Conservation (phyloP, 2,797 vertebrate genomes). For the Macropus fuliginosus region DNA sequence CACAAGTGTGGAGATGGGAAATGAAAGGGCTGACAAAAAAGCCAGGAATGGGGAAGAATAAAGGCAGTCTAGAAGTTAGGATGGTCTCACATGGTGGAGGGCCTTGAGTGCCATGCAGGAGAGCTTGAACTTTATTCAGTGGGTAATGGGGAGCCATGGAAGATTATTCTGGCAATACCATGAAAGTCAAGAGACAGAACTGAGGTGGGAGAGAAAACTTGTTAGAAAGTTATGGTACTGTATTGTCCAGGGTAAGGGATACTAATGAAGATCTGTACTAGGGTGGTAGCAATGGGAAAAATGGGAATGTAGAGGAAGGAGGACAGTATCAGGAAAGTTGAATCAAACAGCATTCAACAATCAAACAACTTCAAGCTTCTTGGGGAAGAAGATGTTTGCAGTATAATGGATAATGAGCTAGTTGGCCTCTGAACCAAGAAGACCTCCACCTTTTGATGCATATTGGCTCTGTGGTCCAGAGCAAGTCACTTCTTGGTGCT, state of each 20-base stretch:
- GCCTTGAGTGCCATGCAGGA: background rate
- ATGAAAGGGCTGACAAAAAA: background rate
- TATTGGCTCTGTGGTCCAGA: background rate
- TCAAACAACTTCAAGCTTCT: background rate
- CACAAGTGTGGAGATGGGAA: slow-evolving; percentile 1
- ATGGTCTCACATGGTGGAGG: background rate
- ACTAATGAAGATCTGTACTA: background rate
- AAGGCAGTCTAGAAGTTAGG: background rate
- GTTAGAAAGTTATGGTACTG: background rate
- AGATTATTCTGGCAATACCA: background rate
- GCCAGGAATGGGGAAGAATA: background rate
- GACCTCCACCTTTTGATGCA: background rate
- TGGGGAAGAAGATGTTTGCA: background rate
- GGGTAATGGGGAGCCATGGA: background rate
- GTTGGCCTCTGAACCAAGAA: background rate
- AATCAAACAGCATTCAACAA: background rate
- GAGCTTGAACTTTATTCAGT: background rate
- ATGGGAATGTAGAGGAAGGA: background rate
- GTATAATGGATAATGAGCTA: too few relatives aligned
- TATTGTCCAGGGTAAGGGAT: background rate
- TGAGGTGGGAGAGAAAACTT: background rate
- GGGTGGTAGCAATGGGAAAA: background rate
- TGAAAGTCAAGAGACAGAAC: background rate
- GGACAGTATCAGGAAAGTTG: background rate
- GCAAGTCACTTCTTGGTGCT: background rate